These are phyloP conservation scores for Cercopithecus petaurista DNA, from an alignment of 2,797 vertebrate genomes.

Conservation along the genomic window DNA sequence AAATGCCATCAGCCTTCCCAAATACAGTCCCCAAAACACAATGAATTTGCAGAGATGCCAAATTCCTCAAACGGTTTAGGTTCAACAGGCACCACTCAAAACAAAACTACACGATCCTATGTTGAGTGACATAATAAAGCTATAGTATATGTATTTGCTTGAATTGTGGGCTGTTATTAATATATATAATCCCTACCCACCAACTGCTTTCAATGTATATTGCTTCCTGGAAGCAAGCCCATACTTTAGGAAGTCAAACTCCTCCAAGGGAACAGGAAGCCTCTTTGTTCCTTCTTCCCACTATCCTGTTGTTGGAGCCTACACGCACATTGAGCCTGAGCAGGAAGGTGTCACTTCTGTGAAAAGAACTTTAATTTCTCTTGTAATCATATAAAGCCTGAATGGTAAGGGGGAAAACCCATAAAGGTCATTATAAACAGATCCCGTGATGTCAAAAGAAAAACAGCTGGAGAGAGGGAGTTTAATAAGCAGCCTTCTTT, in stretches of 20 bases:
- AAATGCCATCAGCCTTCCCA: neutral
- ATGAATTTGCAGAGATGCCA: neutral
- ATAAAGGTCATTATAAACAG: constrained; percentile 63
- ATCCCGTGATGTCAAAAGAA: constrained; percentile 74
- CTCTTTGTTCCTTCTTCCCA: neutral
- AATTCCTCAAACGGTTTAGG: neutral
- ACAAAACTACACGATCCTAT: neutral
- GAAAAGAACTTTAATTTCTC: constrained; percentile 20
- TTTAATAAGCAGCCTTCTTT: constrained; percentile 73
- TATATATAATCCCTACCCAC: neutral
- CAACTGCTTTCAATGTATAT: neutral
- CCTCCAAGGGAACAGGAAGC: neutral
- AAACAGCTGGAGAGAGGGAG: constrained; percentile 50
- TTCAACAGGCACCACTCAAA: neutral
- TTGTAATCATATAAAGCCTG: constrained; percentile 32
- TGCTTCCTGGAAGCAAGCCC: neutral
- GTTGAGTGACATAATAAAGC: neutral
- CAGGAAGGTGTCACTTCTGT: neutral
- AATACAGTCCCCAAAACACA: neutral
- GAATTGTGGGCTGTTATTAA: neutral
- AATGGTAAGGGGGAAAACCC: neutral
- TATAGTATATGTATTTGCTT: neutral
- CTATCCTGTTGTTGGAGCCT: neutral
- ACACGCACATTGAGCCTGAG: neutral
- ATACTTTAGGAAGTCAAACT: neutral